Percentiles rank a stretch among this genome's conserved stretches.
These are phyloP conservation scores for Periphyllus acericola DNA, from an alignment of 2,888 invertebrate species.

Conservation along the genomic window DNA sequence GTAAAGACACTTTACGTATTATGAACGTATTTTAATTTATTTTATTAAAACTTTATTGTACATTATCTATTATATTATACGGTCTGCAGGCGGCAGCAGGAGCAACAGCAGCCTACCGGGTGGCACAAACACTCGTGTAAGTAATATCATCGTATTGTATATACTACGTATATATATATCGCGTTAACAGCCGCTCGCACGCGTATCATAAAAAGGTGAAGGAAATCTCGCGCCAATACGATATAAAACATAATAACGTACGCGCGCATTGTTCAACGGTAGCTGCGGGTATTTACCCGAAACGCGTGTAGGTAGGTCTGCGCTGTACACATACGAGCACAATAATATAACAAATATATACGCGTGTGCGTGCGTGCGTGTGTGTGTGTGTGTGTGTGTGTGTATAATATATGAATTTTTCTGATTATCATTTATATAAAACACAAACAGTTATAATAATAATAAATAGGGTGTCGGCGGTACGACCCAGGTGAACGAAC, in stretches of 20 bases:
- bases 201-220: neutral
- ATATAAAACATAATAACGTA: neutral
- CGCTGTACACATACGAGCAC: neutral
- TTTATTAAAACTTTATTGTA: too few relatives aligned
- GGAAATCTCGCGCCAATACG: neutral
- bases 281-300: too few relatives aligned
- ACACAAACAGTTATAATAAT: constrained; percentile 25
- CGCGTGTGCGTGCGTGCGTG: neutral
- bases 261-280: neutral
- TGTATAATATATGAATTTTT: neutral
- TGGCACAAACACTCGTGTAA: neutral
- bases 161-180: neutral
- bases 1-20: too few relatives aligned
- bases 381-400: neutral
- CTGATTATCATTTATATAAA: constrained; percentile 12
- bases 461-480: constrained; percentile 25
- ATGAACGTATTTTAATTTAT: too few relatives aligned
- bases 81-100: neutral
- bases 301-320: too few relatives aligned
- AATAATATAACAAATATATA: neutral
- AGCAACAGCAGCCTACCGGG: constrained; percentile 1
- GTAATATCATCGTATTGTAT: too few relatives aligned
- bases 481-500: constrained; percentile 49
- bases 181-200: neutral
- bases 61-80: neutral